Evolutionary conservation across 1,140 invertebrate species (phyloP).

Genomic region (Euwallacea similis): DNA sequence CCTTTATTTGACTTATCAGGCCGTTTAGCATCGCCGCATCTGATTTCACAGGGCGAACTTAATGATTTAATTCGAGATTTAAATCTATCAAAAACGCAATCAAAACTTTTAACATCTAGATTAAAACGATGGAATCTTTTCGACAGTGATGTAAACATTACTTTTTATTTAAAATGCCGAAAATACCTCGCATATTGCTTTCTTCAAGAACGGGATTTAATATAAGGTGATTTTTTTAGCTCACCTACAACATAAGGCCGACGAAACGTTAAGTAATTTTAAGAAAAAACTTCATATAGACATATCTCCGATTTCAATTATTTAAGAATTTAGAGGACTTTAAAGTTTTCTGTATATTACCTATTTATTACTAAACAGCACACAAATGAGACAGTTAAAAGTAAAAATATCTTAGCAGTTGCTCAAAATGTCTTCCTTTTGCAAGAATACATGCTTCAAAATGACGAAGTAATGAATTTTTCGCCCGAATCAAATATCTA

Average conservation of each 20-base stretch:
- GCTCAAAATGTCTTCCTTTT: constrained; percentile 3
- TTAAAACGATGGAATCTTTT: not conserved
- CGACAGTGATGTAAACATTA: not conserved
- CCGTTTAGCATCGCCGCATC: not conserved
- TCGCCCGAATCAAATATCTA: too few species aligned
- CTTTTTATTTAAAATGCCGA: not conserved
- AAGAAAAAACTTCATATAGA: too few species aligned
- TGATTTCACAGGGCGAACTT: not conserved
- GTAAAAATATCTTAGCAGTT: constrained; percentile 2
- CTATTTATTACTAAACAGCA: too few species aligned
- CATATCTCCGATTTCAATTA: too few species aligned
- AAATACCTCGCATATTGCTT: not conserved
- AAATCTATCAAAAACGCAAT: not conserved
- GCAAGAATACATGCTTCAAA: constrained; percentile 1
- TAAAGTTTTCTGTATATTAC: too few species aligned
- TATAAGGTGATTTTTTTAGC: too few species aligned
- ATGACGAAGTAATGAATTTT: constrained; percentile 2
- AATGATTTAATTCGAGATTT: constrained; percentile 1
- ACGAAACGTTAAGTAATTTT: too few species aligned
- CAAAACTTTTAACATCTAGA: not conserved
- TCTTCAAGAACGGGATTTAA: not conserved
- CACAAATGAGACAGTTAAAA: not conserved
- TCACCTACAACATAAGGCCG: too few species aligned
- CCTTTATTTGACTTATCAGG: not conserved
- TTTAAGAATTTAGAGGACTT: too few species aligned